Conservation (phyloP, 2,888 invertebrate genomes). For the Callimorpha dominula region DNA sequence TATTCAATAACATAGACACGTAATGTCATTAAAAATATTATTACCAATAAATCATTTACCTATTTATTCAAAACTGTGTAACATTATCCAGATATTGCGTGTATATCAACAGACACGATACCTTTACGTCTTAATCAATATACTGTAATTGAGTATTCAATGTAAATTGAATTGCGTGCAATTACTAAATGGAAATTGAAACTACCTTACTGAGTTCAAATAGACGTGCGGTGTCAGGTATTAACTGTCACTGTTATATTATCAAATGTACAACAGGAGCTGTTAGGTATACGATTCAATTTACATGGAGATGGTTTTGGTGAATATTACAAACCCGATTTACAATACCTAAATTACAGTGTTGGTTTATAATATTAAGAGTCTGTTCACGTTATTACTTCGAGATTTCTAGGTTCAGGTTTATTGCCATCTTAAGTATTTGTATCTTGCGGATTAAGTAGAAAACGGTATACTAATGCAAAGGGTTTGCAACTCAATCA, state of each 20-base stretch:
- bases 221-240: conserved; percentile 1
- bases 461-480: too few species aligned
- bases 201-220: conserved; percentile 6
- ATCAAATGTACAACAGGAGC: background rate
- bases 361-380: background rate
- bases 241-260: conserved; percentile 5
- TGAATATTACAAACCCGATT: background rate
- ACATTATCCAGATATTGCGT: conserved; percentile 24
- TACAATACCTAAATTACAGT: background rate
- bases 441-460: too few species aligned
- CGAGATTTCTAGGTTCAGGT: too few species aligned
- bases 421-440: too few species aligned
- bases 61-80: conserved; percentile 3
- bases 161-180: conserved; percentile 37
- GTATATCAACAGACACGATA: conserved; percentile 22
- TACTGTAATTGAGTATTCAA: conserved; percentile 23
- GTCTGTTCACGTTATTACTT: too few species aligned
- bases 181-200: conserved; percentile 23
- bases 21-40: background rate
- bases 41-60: background rate
- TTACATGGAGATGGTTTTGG: background rate
- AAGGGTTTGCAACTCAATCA: too few species aligned
- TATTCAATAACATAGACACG: background rate
- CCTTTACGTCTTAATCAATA: conserved; percentile 43
- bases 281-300: background rate